Conservation (phyloP, 2,888 invertebrate genomes). For the Drosophila setosimentum region DNA sequence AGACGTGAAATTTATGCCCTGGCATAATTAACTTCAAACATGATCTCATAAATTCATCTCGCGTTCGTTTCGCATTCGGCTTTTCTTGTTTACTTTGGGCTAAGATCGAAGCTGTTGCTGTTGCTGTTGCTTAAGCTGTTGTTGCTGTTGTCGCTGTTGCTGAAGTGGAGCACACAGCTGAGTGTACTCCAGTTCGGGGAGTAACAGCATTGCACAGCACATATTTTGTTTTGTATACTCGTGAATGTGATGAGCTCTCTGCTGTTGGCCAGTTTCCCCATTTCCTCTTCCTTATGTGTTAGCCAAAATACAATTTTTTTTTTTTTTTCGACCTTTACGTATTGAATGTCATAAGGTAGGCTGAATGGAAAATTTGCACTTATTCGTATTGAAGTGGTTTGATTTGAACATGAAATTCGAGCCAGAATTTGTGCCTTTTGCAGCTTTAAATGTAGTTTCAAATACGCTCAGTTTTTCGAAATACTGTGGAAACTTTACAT, state of each 20-base stretch:
- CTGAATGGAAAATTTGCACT: neutral
- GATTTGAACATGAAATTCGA: neutral
- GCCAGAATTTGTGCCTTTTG: neutral
- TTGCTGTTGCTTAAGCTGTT: constrained; percentile 17
- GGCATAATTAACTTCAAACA: constrained; percentile 82
- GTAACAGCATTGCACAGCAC: constrained; percentile 15
- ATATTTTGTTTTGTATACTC: neutral
- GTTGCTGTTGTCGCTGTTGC: constrained; percentile 15
- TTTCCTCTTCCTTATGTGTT: neutral
- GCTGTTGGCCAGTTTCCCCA: constrained; percentile 12
- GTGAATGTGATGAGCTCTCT: neutral
- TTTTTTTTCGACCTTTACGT: neutral
- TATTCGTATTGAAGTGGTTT: neutral
- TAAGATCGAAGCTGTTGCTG: constrained; percentile 40
- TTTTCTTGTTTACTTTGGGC: constrained; percentile 67
- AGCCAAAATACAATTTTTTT: neutral
- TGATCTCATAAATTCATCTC: constrained; percentile 81
- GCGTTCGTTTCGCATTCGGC: constrained; percentile 61
- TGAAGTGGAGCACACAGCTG: constrained; percentile 71
- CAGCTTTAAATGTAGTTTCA: neutral
- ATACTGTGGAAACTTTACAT: neutral
- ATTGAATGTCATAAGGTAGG: neutral
- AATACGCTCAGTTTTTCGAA: no score
- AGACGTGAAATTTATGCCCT: constrained; percentile 72
- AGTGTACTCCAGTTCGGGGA: constrained; percentile 56